A percentile compares a stretch with the other conserved stretches of the same genome.
These are phyloP conservation scores for Alsophila aescularia DNA, from an alignment of 2,888 invertebrate genomes.

Conservation along the genomic window DNA sequence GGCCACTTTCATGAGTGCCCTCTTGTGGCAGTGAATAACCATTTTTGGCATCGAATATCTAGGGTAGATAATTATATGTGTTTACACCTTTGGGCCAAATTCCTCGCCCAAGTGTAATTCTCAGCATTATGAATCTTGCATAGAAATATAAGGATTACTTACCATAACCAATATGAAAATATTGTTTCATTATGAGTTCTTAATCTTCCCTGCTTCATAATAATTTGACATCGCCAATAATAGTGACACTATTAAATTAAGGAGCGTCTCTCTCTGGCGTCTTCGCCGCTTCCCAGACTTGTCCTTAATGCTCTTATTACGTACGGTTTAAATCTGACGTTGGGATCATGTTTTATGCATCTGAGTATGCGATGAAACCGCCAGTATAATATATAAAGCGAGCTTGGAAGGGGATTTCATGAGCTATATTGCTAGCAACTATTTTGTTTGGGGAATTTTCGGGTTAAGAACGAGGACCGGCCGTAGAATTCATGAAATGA, in stretches of 20 bases:
- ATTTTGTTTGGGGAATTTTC: slow-evolving; percentile 63
- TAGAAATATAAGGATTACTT: too few species aligned
- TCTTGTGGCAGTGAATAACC: too few species aligned
- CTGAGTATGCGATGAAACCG: slow-evolving; percentile 78
- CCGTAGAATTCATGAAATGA: slow-evolving; percentile 40
- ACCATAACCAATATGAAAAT: too few species aligned
- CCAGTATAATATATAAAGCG: slow-evolving; percentile 75
- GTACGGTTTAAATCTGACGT: slow-evolving; percentile 82
- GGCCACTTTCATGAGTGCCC: too few species aligned
- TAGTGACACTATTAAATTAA: slow-evolving; percentile 45
- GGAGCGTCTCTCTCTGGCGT: slow-evolving; percentile 49
- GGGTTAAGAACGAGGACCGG: slow-evolving; percentile 10
- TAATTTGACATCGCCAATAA: slow-evolving; percentile 30
- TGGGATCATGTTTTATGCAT: slow-evolving; percentile 83
- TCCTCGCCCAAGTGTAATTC: too few species aligned
- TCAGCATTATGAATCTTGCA: too few species aligned
- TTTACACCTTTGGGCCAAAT: too few species aligned
- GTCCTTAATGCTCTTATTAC: slow-evolving; percentile 80
- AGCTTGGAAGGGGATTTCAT: slow-evolving; percentile 70
- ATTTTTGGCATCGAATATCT: too few species aligned
- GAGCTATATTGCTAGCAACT: slow-evolving; percentile 62
- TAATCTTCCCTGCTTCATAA: slow-evolving; percentile 5
- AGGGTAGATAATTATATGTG: too few species aligned
- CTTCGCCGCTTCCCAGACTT: slow-evolving; percentile 56
- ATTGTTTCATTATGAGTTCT: too few species aligned